Evolutionary conservation across 2,888 invertebrate genomes (phyloP), one percentile per base, ranked within the genome.

Genomic region (Orthonevra nobilis): DNA sequence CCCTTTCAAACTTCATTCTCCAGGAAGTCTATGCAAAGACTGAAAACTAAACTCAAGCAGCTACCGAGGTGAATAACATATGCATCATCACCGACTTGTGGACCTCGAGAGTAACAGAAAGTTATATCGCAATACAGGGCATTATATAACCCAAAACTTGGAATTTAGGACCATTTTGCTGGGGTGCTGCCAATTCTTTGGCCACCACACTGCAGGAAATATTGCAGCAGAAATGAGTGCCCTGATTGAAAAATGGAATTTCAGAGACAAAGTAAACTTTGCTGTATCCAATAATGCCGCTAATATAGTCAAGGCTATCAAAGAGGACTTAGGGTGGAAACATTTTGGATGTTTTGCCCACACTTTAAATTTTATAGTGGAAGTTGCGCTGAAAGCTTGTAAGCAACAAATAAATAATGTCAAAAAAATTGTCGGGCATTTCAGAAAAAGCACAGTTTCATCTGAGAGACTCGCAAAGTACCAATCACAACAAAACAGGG

Each of bases 261-360:
- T 50, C 34, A n/a, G 34, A 19, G 3, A 32, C 10, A 50, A 50
- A 19, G 19, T 50, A 19, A 50, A 50, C 32, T 17, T 30, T 30
- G 7, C 12, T 19, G 19, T 50, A 1, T 19, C 10, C 15, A 32
- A 32, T 19, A 32, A 50, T 17, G 10, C 17, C 5, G 6, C 32
- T 19, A 46, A 26, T 7, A 26, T 28, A 9, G 7, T 14, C 2
- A 26, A 3, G 1, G 50, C 32, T 5, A 50, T 50, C 12, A 30
- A 32, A 4, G 32, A 34, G 19, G 10, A 28, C 17, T 7, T 82
- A 9, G 54, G 68, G 32, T 60, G 58, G 20, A 60, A 34, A 17
- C 38, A 74, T 32, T 23, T 73, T 2, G 50, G 46, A 28, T 81
- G 81, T n/a, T 64, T 69, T 34, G 81, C 73, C 17, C 81, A 73